Evolutionary conservation across 2,113 vertebrate genomes (phyloP).

Genomic region (Grallaria varia): DNA sequence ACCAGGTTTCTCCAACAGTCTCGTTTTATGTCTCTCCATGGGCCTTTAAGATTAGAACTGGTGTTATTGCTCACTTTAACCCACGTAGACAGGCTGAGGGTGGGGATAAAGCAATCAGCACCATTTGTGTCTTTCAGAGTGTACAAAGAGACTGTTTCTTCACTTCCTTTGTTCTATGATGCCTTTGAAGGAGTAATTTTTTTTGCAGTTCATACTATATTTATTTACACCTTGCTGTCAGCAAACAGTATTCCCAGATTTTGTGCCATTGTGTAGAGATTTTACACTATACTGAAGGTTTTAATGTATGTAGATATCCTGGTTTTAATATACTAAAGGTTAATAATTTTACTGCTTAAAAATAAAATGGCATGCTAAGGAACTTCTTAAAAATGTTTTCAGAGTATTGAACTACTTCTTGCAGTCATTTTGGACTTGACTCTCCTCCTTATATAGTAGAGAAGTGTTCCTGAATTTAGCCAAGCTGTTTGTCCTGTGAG

Average conservation of each 20-base stretch:
- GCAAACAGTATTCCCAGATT: neutral
- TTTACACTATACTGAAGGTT: neutral
- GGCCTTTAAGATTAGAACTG: constrained; percentile 65
- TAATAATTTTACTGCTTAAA: neutral
- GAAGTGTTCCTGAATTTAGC: neutral
- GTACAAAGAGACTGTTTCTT: neutral
- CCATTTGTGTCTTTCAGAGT: neutral
- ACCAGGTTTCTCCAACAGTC: constrained; percentile 42
- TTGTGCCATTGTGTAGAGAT: neutral
- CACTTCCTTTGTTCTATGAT: neutral
- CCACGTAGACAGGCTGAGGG: constrained; percentile 14
- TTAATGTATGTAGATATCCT: neutral
- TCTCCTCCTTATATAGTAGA: neutral
- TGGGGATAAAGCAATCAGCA: constrained; percentile 46
- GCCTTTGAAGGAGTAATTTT: neutral
- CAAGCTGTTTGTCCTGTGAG: neutral
- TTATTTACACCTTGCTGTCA: neutral
- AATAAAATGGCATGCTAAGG: neutral
- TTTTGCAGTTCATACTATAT: neutral
- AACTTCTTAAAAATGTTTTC: neutral
- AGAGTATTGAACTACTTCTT: neutral
- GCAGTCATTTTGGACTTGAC: neutral
- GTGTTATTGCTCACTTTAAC: constrained; percentile 53
- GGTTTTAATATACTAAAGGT: neutral
- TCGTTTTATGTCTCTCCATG: constrained; percentile 38